Conservation (phyloP, 1,140 invertebrate genomes). For the Bombus superbus region DNA sequence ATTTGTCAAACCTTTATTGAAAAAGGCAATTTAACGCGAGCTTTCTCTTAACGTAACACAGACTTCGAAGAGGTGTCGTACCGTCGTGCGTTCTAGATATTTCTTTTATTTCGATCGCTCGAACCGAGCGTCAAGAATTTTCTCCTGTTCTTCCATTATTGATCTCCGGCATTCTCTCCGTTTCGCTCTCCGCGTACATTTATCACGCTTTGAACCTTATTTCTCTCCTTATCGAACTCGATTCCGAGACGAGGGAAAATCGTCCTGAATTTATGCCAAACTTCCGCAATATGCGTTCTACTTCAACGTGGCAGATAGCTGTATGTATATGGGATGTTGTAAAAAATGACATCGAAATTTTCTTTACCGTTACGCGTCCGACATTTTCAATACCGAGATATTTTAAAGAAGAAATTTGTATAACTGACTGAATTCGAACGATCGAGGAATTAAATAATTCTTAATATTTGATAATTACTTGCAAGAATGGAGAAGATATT, state of each 20-base stretch:
- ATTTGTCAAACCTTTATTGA: too few relatives aligned
- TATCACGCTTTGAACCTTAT: conserved; percentile 4
- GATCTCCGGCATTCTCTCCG: neutral
- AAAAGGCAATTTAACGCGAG: too few relatives aligned
- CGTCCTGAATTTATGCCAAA: conserved; percentile 14
- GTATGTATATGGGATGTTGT: neutral
- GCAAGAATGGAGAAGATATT: too few relatives aligned
- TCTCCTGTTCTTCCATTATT: neutral
- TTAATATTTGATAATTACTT: too few relatives aligned
- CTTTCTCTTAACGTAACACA: too few relatives aligned
- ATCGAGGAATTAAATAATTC: too few relatives aligned
- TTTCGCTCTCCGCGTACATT: conserved; percentile 2
- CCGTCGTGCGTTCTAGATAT: neutral
- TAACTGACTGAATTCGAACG: neutral
- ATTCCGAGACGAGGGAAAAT: conserved; percentile 5
- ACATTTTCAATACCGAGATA: neutral
- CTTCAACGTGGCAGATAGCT: neutral
- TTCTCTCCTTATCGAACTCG: neutral
- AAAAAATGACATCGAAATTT: neutral
- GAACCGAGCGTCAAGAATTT: neutral
- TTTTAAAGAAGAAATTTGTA: neutral
- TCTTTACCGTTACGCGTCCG: neutral
- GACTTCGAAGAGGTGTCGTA: too few relatives aligned
- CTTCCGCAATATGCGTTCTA: neutral
- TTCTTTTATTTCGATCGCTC: neutral